Evolutionary conservation across 2,888 invertebrate species (phyloP).

Genomic region (Cylindroiulus punctatus): DNA sequence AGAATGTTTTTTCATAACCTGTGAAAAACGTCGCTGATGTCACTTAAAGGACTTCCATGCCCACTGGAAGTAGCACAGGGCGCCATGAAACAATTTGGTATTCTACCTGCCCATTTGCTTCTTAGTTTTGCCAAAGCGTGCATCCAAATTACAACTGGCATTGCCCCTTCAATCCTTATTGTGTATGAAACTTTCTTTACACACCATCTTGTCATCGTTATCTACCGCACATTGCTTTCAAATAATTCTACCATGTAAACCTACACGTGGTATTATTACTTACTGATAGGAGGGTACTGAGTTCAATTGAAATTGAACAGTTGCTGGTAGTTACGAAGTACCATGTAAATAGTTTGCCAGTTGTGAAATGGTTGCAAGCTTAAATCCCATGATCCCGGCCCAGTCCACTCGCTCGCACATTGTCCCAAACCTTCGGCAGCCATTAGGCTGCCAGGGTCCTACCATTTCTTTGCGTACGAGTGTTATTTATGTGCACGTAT

Average conservation of each 20-base stretch:
- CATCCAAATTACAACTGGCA: conserved; percentile 34
- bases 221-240: no score
- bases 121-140: neutral
- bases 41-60: no score
- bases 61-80: no score
- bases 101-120: neutral
- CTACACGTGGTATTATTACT: no score
- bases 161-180: no score
- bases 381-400: neutral
- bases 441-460: neutral
- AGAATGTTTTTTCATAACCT: no score
- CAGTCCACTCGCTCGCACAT: neutral
- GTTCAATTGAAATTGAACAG: neutral
- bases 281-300: neutral
- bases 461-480: neutral
- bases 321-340: neutral
- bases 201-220: no score
- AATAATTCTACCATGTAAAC: no score
- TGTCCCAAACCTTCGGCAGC: neutral
- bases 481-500: conserved; percentile 33
- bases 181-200: no score
- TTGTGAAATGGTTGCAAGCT: conserved; percentile 22
- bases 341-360: conserved; percentile 20
- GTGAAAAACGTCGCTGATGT: no score
- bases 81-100: no score